Evolutionary conservation across 2,113 vertebrate genomes (phyloP), one percentile per base, ranked within the genome.

Genomic region (Oceanites oceanicus): DNA sequence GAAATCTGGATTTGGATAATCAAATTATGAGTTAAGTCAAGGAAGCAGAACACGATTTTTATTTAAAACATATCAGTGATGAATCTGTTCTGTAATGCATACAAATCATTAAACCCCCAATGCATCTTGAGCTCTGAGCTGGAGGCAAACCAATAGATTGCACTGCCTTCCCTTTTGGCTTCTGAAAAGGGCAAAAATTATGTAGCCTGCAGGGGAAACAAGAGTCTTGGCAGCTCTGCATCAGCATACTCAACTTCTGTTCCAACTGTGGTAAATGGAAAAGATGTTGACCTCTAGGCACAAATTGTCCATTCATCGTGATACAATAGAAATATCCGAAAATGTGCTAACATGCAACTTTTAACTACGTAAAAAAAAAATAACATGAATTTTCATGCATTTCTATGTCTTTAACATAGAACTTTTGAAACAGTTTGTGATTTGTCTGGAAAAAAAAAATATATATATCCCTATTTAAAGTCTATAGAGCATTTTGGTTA

Each of bases 1-100:
- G n/a, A 95, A 92, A 84, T 93, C 38, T 90, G 72, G 20, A 56
- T 93, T 94, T 95, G 59, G 68, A 68, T 92, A 94, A 95, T 65
- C 76, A 95, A 92, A 90, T 92, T 91, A 84, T 56, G 50, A 86
- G 32, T 83, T 86, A 55, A 88, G 29, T 77, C 38, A 91, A 61
- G 47, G 49, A 96, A 92, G 36, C 36, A 71, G 52, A 94, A 81
- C 44, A 81, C 52, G 53, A 49, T 27, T 97, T 94, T 96, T 89
- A 86, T 91, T 81, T 92, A 84, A 94, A 96, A 84, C 34, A 65
- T 55, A 82, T 86, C 59, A 84, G 22, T 68, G 53, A 65, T 3
- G 4, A 92, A 90, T 26, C 68, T 81, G 45, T 88, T 95, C 56
- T 32, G 27, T 86, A 93, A 84, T 44, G 20, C 86, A 67, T 63